phyloP scores from a whole-genome alignment of 2,113 vertebrate species.

The Anarhynchus alexandrinus region DNA sequence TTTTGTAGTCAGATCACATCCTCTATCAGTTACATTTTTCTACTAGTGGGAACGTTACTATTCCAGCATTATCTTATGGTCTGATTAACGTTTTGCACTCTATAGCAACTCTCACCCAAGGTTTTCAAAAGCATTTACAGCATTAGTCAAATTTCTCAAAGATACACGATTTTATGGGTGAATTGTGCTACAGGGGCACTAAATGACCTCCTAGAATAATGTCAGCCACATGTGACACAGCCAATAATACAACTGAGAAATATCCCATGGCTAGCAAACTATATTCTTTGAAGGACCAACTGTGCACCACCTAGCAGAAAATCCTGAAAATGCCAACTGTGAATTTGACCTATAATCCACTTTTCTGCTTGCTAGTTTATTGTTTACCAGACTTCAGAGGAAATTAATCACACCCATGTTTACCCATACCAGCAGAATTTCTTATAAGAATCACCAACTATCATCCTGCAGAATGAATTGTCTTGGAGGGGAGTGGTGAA shows the following conservation, averaged over 20 bases:
- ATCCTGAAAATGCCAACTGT: neutral
- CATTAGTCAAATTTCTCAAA: neutral
- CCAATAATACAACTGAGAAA: neutral
- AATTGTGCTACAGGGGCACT: neutral
- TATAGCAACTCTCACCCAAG: neutral
- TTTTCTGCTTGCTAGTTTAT: neutral
- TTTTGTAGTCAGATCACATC: neutral
- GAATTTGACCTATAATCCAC: neutral
- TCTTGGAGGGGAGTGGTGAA: neutral
- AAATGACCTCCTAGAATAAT: neutral
- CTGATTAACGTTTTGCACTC: neutral
- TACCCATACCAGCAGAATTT: neutral
- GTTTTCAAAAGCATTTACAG: neutral
- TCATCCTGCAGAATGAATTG: neutral
- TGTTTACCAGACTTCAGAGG: neutral
- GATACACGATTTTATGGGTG: neutral
- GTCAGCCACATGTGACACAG: neutral
- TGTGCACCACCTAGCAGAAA: neutral
- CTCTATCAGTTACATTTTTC: neutral
- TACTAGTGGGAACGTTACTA: accelerated
- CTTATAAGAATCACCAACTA: neutral
- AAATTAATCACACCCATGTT: neutral
- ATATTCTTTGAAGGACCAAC: neutral
- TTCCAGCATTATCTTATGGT: neutral
- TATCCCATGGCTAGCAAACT: neutral